phyloP scores from a whole-genome alignment of 2,113 vertebrate genomes.

The Mobula birostris region DNA sequence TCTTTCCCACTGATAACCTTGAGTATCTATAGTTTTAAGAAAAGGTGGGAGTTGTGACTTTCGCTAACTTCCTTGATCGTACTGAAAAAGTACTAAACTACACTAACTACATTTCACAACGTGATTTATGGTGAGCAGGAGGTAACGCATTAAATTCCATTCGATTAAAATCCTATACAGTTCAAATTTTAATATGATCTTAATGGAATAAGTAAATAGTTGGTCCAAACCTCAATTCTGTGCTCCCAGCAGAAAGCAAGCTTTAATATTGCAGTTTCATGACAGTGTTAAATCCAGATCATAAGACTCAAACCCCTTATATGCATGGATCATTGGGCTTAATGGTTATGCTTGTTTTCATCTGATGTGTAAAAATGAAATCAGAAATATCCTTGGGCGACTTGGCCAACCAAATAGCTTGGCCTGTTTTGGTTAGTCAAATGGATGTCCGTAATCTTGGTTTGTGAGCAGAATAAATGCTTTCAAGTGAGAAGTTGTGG shows the following conservation, averaged over 20 bases:
- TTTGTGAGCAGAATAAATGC: too few relatives aligned
- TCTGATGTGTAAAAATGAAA: not conserved
- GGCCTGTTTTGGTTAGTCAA: not conserved
- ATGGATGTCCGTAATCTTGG: too few relatives aligned
- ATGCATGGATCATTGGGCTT: not conserved
- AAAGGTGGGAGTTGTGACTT: not conserved
- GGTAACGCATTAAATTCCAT: not conserved
- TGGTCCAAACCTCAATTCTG: not conserved
- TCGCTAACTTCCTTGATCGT: not conserved
- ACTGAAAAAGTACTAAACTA: not conserved
- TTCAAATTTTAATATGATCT: not conserved
- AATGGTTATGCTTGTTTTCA: not conserved
- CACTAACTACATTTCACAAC: not conserved
- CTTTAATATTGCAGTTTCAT: not conserved
- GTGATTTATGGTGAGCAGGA: not conserved
- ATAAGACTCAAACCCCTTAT: not conserved
- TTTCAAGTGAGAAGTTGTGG: too few relatives aligned
- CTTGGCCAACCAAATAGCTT: not conserved
- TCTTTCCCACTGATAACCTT: not conserved
- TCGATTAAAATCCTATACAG: not conserved
- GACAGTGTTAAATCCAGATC: not conserved
- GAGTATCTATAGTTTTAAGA: not conserved
- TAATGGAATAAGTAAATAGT: not conserved
- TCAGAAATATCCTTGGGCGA: not conserved
- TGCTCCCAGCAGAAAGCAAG: not conserved